Conservation (phyloP, 2,113 vertebrate genomes). For the Mirounga angustirostris region DNA sequence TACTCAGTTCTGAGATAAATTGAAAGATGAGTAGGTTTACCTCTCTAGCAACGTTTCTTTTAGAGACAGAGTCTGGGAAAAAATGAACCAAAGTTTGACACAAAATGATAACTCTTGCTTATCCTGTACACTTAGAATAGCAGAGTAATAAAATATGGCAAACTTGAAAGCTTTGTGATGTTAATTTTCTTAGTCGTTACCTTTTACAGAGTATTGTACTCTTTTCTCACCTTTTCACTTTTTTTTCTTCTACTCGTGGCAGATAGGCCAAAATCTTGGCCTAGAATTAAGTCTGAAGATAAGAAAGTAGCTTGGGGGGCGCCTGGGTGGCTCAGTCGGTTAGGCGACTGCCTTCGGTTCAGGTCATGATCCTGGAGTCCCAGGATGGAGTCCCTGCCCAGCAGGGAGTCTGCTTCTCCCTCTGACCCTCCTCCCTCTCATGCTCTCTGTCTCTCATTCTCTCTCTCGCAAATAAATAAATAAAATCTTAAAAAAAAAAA, state of each 20-base stretch:
- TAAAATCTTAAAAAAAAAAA: too few species aligned
- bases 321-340: background rate
- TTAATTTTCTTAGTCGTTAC: background rate
- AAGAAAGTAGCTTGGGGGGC: background rate
- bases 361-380: too few species aligned
- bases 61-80: background rate
- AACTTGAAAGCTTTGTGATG: background rate
- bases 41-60: background rate
- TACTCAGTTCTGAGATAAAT: background rate
- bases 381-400: too few species aligned
- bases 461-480: too few species aligned
- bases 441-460: too few species aligned
- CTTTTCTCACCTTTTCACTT: fast-evolving
- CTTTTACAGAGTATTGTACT: background rate
- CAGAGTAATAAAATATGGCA: background rate
- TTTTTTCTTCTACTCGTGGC: background rate
- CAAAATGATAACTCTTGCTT: background rate
- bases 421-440: too few species aligned
- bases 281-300: background rate
- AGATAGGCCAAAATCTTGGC: background rate
- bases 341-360: too few species aligned
- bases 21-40: background rate
- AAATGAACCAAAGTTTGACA: background rate
- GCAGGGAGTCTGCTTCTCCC: too few species aligned
- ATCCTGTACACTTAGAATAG: background rate